Conservation (phyloP, 2,888 invertebrate species). For the Colostygia pectinataria region DNA sequence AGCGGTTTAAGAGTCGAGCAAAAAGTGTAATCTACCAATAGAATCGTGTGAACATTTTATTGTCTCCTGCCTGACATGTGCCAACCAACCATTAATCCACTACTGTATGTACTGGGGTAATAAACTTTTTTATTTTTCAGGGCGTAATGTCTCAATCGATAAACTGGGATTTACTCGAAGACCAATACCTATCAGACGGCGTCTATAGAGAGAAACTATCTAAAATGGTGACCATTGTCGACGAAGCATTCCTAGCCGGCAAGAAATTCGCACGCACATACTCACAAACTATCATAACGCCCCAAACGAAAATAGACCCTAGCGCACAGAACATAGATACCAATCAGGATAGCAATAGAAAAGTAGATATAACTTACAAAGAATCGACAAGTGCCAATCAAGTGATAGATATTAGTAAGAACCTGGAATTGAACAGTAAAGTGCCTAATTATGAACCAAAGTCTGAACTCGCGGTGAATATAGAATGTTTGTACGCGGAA, state of each 20-base stretch:
- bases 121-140: constrained; percentile 81
- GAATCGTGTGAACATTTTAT: too few relatives aligned
- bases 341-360: constrained; percentile 31
- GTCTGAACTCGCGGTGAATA: constrained; percentile 39
- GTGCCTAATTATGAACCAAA: constrained; percentile 42
- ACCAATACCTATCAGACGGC: constrained; percentile 92
- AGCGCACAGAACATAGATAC: constrained; percentile 31
- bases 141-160: constrained; percentile 98
- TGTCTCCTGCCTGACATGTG: too few relatives aligned
- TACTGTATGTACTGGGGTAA: too few relatives aligned
- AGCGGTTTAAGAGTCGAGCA: too few relatives aligned
- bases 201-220: constrained; percentile 91
- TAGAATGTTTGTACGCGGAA: constrained; percentile 53
- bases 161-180: constrained; percentile 95
- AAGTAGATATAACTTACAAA: constrained; percentile 62
- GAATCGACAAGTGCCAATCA: constrained; percentile 40
- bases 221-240: constrained; percentile 93
- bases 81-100: too few relatives aligned
- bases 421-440: constrained; percentile 42
- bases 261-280: constrained; percentile 88
- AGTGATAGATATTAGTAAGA: constrained; percentile 48
- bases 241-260: constrained; percentile 88
- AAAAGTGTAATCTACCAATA: too few relatives aligned
- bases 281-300: constrained; percentile 43
- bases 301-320: constrained; percentile 34